Evolutionary conservation across 2,113 vertebrate species (phyloP), one percentile per base, ranked within the genome.

Genomic region (Lipophrys pholis): DNA sequence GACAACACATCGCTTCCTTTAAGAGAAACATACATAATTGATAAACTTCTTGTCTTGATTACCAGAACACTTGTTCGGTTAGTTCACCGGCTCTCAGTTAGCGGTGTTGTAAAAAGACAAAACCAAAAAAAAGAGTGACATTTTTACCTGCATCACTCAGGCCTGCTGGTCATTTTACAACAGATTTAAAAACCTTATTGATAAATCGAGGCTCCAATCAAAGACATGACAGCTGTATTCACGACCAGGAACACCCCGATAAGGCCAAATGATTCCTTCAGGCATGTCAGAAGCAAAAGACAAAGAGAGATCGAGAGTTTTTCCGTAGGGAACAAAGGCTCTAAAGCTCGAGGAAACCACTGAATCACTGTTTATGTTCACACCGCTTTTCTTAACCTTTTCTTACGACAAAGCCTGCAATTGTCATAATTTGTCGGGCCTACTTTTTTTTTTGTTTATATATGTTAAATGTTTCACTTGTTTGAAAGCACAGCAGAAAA

Each of bases 181-280:
- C 59, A 7, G 3, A 53, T 46, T 59, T 61, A 7, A 49, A n/a
- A 10, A n/a, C 14, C 49, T 69, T 42, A 51, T 51, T 41, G 12
- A 73, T 70, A 11, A 15, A 68, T 74, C 17, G 40, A 5, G 40
- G 5, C 36, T 83, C 43, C 48, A 69, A 58, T 70, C 48, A 40
- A 48, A 64, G 39, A 42, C 14, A 14, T 43, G 57, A 56, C 62
- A 65, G 21, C n/a, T 35, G 14, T 58, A 10, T 52, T 16, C 52
- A 42, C 73, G 73, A 77, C 55, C 59, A 76, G 76, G 67, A 48
- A 63, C 53, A 0, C 16, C 35, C 8, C 6, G 14, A 16, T 7
- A 30, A 69, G 43, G 41, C 17, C 8, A 49, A 16, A n/a, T 3
- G 2, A 8, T 30, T 30, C 21, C 21, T 30, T 30, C 21, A 30